phyloP scores from a whole-genome alignment of 2,888 invertebrate species.

The Hanleya hanleyi region DNA sequence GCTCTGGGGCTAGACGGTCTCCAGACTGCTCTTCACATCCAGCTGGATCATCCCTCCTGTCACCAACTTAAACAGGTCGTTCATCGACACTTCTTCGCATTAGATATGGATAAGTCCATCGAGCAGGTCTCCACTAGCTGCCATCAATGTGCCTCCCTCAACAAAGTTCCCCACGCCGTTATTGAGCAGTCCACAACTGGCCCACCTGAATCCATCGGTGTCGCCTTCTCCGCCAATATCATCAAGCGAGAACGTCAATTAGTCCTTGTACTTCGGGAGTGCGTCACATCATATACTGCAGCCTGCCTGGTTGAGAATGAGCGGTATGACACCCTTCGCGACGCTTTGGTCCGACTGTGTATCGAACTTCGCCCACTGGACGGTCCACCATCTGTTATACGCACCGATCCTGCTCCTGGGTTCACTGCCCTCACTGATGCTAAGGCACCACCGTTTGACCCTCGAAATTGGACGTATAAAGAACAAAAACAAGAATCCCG shows the following conservation, averaged over 20 bases:
- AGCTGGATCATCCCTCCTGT: slow-evolving; percentile 32
- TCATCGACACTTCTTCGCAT: slow-evolving; percentile 23
- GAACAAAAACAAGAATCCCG: too few species aligned
- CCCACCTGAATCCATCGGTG: slow-evolving; percentile 15
- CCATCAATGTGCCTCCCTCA: slow-evolving; percentile 17
- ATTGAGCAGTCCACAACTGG: not conserved
- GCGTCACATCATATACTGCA: slow-evolving; percentile 28
- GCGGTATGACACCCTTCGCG: slow-evolving; percentile 7
- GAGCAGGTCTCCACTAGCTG: not conserved
- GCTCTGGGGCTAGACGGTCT: too few species aligned
- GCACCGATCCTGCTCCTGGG: slow-evolving; percentile 19
- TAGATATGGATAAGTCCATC: slow-evolving; percentile 16
- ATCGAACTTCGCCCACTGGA: slow-evolving; percentile 15
- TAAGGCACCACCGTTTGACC: not conserved
- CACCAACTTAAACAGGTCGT: slow-evolving; percentile 23
- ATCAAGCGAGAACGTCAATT: slow-evolving; percentile 18
- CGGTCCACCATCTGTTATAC: slow-evolving; percentile 17
- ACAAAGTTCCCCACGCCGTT: too few species aligned
- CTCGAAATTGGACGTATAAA: slow-evolving; percentile 12
- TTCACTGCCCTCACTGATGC: not conserved
- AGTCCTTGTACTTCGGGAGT: slow-evolving; percentile 27
- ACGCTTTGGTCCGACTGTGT: not conserved
- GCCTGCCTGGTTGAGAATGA: slow-evolving; percentile 18
- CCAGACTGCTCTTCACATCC: slow-evolving; percentile 29
- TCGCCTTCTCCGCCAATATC: slow-evolving; percentile 29